phyloP scores from a whole-genome alignment of 1,140 invertebrate genomes.

The Lucilia sericata region DNA sequence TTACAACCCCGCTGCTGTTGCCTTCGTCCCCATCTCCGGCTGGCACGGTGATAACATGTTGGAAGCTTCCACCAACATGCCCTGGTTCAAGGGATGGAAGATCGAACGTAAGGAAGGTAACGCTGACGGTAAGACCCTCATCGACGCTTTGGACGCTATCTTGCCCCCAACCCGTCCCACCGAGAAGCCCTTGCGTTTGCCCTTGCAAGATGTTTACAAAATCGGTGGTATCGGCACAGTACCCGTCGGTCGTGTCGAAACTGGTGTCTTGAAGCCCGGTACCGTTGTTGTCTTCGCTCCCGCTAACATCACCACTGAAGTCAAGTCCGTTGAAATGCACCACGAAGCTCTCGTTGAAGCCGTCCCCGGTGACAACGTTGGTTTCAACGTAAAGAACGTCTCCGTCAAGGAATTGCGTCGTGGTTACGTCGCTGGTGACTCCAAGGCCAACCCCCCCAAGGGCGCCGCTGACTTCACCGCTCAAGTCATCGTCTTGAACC shows the following conservation, averaged over 20 bases:
- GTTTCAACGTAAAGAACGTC: constrained; percentile 97
- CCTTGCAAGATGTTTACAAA: constrained; percentile 97
- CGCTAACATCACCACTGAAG: constrained; percentile 91
- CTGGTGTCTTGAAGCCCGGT: constrained; percentile 93
- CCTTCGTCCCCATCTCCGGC: constrained; percentile 95
- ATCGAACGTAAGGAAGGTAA: constrained; percentile 88
- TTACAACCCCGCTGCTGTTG: constrained; percentile 90
- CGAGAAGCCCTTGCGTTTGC: constrained; percentile 90
- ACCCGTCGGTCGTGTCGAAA: constrained; percentile 96
- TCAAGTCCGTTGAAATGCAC: constrained; percentile 97
- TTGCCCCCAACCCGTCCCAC: constrained; percentile 86
- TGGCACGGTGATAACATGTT: constrained; percentile 96
- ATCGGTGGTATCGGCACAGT: constrained; percentile 99
- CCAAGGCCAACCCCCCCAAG: constrained; percentile 88
- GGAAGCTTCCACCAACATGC: constrained; percentile 85
- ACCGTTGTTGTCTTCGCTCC: constrained; percentile 93
- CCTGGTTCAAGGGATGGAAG: constrained; percentile 92
- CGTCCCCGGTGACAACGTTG: constrained; percentile 92
- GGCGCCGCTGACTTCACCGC: constrained; percentile 86
- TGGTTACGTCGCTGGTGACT: constrained; percentile 91
- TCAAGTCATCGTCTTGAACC: constrained; percentile 93
- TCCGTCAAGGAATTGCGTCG: constrained; percentile 93
- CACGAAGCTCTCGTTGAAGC: constrained; percentile 90
- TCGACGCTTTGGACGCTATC: constrained; percentile 91
- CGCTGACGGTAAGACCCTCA: constrained; percentile 85